These are phyloP conservation scores for Odontophorus gujanensis DNA, from an alignment of 2,113 vertebrate species.

Conservation along the genomic window DNA sequence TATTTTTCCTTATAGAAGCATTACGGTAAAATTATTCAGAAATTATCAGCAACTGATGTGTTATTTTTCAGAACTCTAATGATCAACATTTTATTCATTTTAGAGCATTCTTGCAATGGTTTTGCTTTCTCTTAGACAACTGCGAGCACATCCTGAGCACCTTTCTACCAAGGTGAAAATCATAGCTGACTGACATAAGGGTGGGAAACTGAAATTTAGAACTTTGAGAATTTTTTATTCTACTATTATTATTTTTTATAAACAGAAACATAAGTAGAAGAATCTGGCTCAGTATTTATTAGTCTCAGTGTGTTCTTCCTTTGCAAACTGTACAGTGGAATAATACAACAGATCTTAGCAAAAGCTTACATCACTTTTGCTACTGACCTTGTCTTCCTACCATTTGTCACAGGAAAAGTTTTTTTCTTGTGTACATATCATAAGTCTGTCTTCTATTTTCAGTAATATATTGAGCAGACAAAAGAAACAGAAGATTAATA, in stretches of 20 bases:
- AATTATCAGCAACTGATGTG: not conserved
- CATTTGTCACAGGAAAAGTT: not conserved
- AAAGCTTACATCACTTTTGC: not conserved
- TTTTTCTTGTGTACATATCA: not conserved
- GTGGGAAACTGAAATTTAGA: not conserved
- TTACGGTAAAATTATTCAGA: not conserved
- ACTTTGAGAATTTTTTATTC: not conserved
- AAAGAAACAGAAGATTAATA: not conserved
- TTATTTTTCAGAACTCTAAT: not conserved
- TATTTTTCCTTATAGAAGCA: not conserved
- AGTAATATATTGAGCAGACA: not conserved
- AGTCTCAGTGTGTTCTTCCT: not conserved
- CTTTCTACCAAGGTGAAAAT: not conserved
- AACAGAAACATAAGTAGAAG: not conserved
- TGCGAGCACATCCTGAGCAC: not conserved
- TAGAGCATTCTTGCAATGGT: not conserved
- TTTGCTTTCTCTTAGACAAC: not conserved
- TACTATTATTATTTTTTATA: too few species aligned
- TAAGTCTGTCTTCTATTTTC: constrained; percentile 7
- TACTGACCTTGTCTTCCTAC: constrained; percentile 3
- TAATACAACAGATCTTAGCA: not conserved
- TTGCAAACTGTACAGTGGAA: not conserved
- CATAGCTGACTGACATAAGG: not conserved
- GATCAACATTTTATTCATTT: not conserved
- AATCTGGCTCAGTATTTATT: not conserved